Base-by-base conservation (phyloP, 2,888 invertebrate species). In the Rotaria sp. region DNA sequence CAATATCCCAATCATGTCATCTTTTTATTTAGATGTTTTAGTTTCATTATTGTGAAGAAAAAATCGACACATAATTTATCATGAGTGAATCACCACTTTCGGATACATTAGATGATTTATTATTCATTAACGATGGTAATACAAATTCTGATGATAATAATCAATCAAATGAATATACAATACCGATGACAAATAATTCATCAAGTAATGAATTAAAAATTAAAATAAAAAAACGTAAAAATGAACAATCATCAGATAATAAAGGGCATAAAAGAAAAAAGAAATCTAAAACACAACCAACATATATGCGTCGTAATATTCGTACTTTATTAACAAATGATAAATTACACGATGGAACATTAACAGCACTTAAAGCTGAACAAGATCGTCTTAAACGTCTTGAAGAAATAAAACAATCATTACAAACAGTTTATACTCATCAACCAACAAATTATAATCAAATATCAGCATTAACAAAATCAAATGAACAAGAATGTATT, bases 251-350 rank as follows among this genome's bases (percentile, higher is more conserved):
- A 80, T n/a, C 80, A 26, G 80, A 80, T 80, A 80, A 2, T n/a
- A 80, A 80, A 45, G 15, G 8, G n/a, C 26, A n/a, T 13, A 80
- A 45, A n/a, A 24, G 45, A 11, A 80, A 80, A 38, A 80, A 80
- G n/a, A 80, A 80, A n/a, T 80, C 80, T 2, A 80, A 41, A 24
- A n/a, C 41, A n/a, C 67, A 67, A 21, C 67, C 67, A 38, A 26
- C 45, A 45, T 45, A 80, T n/a, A 45, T 80, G 45, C 80, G 80
- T 80, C 45, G 80, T 15, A 80, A 80, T 80, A 80, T 80, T 80
- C 80, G 80, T 45, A 45, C 45, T 1, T 80, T 80, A 45, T 45
- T 45, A 15, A 80, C 80, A 11, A 45, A 80, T n/a, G 80, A 80
- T 45, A 80, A 45, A 80, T 15, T 80, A 41, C 80, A 80, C n/a